Conservation (phyloP, 2,113 vertebrate genomes). For the Barbus barbus region DNA sequence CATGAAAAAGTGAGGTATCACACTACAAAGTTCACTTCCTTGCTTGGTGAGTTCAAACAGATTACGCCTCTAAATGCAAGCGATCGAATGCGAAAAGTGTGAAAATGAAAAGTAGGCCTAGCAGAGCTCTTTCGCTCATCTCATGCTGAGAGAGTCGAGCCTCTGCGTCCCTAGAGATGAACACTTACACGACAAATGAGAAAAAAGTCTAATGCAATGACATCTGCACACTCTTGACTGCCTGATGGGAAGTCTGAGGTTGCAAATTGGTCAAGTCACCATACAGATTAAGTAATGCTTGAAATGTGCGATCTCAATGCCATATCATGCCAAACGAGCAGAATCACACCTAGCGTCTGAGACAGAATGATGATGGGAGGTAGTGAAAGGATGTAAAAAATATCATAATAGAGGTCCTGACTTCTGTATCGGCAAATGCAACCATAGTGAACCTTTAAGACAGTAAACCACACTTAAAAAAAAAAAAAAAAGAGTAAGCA, state of each 20-base stretch:
- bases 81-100: neutral
- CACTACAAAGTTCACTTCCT: neutral
- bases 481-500: neutral
- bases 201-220: conserved; percentile 24
- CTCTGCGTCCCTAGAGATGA: conserved; percentile 18
- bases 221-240: conserved; percentile 16
- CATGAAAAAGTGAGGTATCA: neutral
- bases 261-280: conserved; percentile 7
- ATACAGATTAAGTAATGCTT: conserved; percentile 24
- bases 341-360: neutral
- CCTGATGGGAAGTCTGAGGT: neutral
- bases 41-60: neutral
- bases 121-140: neutral
- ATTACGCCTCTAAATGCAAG: neutral
- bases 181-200: conserved; percentile 22
- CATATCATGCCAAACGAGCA: neutral
- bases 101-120: neutral
- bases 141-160: neutral
- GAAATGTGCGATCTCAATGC: neutral
- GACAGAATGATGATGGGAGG: neutral
- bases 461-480: neutral
- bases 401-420: neutral
- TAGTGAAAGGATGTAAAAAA: neutral
- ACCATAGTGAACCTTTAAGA: neutral
- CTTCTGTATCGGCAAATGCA: neutral